Conservation (phyloP, 2,888 invertebrate genomes). For the Phytoseiulus persimilis region DNA sequence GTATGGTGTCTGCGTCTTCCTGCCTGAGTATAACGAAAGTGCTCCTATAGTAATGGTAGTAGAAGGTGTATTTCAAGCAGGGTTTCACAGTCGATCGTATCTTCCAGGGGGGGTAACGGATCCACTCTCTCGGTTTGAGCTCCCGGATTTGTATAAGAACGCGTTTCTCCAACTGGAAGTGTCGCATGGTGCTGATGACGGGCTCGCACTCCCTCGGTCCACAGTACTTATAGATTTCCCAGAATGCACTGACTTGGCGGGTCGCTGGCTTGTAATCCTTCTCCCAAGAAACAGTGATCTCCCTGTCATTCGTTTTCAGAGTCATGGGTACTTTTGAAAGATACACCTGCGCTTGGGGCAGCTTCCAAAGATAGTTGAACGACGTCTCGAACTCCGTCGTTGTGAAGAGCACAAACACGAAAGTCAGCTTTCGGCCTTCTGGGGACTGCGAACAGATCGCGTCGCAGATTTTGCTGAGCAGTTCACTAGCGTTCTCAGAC, state of each 20-base stretch:
- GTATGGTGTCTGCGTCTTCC: not conserved
- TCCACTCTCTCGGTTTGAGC: not conserved
- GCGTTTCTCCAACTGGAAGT: not conserved
- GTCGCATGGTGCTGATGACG: not conserved
- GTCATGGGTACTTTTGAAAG: not conserved
- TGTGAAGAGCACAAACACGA: not conserved
- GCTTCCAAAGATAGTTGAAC: not conserved
- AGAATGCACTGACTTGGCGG: not conserved
- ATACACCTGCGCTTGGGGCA: not conserved
- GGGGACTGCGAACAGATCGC: not conserved
- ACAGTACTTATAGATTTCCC: not conserved
- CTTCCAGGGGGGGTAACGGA: too few species aligned
- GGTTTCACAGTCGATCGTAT: not conserved
- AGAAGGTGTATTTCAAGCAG: not conserved
- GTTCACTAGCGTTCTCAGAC: not conserved
- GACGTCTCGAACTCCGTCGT: not conserved
- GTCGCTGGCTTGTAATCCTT: not conserved
- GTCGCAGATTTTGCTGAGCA: not conserved
- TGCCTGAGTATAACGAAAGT: not conserved
- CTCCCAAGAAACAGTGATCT: not conserved
- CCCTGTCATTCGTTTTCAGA: not conserved
- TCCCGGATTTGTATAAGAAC: not conserved
- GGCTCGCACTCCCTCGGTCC: not conserved
- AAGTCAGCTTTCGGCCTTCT: not conserved
- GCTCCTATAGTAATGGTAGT: not conserved